Base-by-base conservation (phyloP, 2,888 invertebrate genomes). In the Tiphia femorata region DNA sequence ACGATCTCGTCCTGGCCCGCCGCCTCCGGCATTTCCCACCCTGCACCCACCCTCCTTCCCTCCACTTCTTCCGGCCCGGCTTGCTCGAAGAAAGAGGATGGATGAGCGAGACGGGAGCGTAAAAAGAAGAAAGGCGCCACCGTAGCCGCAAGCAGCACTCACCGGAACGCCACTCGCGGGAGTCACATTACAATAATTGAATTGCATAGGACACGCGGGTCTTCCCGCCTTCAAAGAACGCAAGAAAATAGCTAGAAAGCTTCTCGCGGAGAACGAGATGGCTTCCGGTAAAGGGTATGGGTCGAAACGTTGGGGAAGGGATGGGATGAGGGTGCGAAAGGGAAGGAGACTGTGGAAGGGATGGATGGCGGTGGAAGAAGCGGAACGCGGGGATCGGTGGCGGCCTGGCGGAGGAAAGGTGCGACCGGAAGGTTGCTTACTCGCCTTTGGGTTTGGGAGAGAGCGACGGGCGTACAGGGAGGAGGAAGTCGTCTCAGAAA, bases 141-240 rank as follows among this genome's bases (percentile, higher is more conserved):
- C 30, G 40, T 49, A 66, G 67, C 52, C 58, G 33, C 63, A 52
- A 57, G 62, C n/a, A n/a, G 50, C 57, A 55, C 42, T 62, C 56
- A 42, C 2, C 49, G 60, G 64, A 64, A 64, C 55, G 48, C 55
- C 66, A 57, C 50, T 62, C 67, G 58, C 55, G 62, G 43, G 69
- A 70, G 70, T 72, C 71, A 61, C 74, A 72, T 76, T 73, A 68
- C 66, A 72, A 75, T 75, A 73, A 77, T 77, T 76, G 70, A 77
- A 77, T 76, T 72, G 72, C 74, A 74, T 69, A 67, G 67, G 67
- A 71, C 71, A 72, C 75, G 75, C 72, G 75, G 75, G 68, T 69
- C 73, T 76, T 73, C 70, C 64, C 67, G 69, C 67, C 67, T 74
- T 75, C 73, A 75, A 72, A 72, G 67, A 72, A 70, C 58, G 62